Percentiles rank a stretch among this genome's conserved stretches.
phyloP scores from a whole-genome alignment of 2,888 invertebrate genomes.

The Omphaloscelis lunosa region DNA sequence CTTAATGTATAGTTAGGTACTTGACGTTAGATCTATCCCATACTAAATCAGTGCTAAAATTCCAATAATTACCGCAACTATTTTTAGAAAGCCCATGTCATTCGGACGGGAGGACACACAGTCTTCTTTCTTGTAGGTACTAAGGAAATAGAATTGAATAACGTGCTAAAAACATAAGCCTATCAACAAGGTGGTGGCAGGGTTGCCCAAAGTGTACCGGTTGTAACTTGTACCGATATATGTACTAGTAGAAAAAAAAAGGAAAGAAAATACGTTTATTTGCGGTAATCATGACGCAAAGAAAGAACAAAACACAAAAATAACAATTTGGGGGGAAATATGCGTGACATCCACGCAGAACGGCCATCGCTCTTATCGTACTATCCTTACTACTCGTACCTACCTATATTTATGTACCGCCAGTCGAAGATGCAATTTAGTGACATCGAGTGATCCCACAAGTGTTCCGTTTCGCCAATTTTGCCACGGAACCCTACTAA shows the following conservation, averaged over 20 bases:
- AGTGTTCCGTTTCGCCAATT: constrained; percentile 10
- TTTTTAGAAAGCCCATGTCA: too few species aligned
- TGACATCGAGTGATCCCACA: background rate
- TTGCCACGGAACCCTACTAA: constrained; percentile 7
- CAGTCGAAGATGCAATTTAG: background rate
- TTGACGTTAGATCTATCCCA: background rate
- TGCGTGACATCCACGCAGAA: too few species aligned
- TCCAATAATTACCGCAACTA: too few species aligned
- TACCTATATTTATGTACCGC: background rate
- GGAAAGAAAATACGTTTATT: too few species aligned
- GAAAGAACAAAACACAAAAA: too few species aligned
- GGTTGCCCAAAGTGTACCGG: background rate
- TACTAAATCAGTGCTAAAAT: background rate
- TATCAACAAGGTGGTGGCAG: background rate
- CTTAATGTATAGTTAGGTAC: too few species aligned
- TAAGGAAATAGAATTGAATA: background rate
- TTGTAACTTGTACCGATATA: background rate
- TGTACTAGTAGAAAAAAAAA: too few species aligned
- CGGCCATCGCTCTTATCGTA: too few species aligned
- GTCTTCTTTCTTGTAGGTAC: background rate
- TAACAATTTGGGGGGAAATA: too few species aligned
- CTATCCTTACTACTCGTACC: too few species aligned
- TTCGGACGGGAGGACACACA: accelerated
- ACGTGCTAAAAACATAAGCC: background rate
- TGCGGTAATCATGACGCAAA: too few species aligned